phyloP scores from a whole-genome alignment of 2,888 invertebrate genomes.

The Capitulum mitella region DNA sequence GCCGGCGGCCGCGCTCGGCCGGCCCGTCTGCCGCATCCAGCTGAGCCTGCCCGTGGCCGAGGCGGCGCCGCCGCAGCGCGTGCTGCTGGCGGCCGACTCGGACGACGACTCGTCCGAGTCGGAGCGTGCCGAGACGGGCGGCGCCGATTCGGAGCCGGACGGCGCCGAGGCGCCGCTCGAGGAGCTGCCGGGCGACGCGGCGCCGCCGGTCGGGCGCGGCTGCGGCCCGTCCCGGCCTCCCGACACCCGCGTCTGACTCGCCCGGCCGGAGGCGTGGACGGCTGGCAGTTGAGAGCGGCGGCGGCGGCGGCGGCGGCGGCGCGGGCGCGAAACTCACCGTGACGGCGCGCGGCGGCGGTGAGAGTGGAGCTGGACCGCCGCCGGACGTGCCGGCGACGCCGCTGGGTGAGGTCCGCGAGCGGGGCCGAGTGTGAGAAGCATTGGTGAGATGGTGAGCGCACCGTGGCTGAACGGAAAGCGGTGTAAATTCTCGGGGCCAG shows the following conservation, averaged over 20 bases:
- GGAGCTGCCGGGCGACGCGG: slow-evolving; percentile 11
- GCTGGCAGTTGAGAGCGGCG: background rate
- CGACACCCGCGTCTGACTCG: background rate
- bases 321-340: too few species aligned
- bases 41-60: slow-evolving; percentile 4
- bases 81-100: background rate
- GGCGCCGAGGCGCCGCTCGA: slow-evolving; percentile 2
- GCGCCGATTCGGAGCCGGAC: slow-evolving; percentile 14
- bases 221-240: background rate
- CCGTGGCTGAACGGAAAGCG: too few species aligned
- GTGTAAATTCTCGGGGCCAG: too few species aligned
- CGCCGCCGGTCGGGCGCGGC: background rate
- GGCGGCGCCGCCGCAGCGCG: slow-evolving; percentile 16
- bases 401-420: too few species aligned
- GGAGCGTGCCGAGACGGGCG: slow-evolving; percentile 7
- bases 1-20: background rate
- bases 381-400: too few species aligned
- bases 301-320: too few species aligned
- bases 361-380: too few species aligned
- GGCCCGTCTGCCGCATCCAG: background rate
- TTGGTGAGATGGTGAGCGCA: too few species aligned
- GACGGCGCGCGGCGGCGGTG: too few species aligned
- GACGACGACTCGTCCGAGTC: background rate
- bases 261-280: background rate
- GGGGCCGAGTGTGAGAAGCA: too few species aligned